Evolutionary conservation across 2,797 vertebrate species (phyloP).

Genomic region (Gambusia yucatana): DNA sequence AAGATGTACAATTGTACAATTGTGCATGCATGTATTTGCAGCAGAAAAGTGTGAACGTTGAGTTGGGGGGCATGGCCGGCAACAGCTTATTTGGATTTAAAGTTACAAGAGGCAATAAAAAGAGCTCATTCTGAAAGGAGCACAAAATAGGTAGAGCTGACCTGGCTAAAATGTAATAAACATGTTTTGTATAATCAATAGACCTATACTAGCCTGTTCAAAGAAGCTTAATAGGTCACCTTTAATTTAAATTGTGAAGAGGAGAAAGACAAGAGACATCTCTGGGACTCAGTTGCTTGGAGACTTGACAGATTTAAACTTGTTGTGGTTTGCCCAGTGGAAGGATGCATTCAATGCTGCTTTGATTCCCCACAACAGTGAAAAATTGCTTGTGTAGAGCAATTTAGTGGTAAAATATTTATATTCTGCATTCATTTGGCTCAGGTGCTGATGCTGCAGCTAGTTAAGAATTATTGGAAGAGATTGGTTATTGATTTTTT

Average conservation of each 20-base stretch:
- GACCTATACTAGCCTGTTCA: too few species aligned
- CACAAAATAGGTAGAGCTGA: too few species aligned
- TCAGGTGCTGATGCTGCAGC: background rate
- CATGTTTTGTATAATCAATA: too few species aligned
- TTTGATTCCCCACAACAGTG: background rate
- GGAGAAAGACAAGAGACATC: background rate
- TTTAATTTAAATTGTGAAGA: background rate
- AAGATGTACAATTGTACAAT: too few species aligned
- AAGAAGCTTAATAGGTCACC: too few species aligned
- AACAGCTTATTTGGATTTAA: too few species aligned
- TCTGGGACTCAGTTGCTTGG: background rate
- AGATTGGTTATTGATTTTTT: background rate
- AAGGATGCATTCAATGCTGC: background rate
- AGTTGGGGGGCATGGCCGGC: too few species aligned
- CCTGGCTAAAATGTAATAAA: too few species aligned
- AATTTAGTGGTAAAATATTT: background rate
- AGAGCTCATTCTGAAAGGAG: too few species aligned
- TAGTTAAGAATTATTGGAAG: background rate
- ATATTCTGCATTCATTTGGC: background rate
- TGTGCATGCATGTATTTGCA: too few species aligned
- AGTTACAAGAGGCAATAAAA: too few species aligned
- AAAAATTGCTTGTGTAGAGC: background rate
- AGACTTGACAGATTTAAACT: background rate
- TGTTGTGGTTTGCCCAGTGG: background rate
- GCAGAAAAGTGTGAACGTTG: too few species aligned